Conservation (phyloP, 2,797 vertebrate species). For the Atherinosoma microstoma region DNA sequence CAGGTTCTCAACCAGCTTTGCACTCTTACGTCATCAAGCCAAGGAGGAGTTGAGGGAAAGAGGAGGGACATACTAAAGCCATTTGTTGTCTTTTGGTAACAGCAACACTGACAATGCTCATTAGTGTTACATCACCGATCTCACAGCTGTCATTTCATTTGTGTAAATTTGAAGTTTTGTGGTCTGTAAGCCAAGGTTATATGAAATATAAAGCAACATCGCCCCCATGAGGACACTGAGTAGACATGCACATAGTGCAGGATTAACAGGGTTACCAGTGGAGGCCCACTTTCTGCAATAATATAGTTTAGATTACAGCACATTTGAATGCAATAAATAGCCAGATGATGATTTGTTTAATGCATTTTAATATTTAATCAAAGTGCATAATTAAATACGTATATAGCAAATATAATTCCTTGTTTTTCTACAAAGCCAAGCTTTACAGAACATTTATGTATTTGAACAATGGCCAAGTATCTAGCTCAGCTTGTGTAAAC, state of each 20-base stretch:
- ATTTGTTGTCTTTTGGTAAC: conserved; percentile 70
- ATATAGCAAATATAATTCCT: conserved; percentile 51
- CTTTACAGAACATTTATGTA: conserved; percentile 55
- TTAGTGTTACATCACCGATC: conserved; percentile 38
- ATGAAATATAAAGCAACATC: conserved; percentile 51
- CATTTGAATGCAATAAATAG: conserved; percentile 78
- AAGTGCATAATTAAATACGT: conserved; percentile 54
- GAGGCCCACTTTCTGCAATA: conserved; percentile 69
- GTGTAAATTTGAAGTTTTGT: conserved; percentile 50
- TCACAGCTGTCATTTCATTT: conserved; percentile 43
- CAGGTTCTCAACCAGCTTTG: conserved; percentile 79
- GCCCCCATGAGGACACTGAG: conserved; percentile 64
- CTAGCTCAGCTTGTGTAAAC: conserved; percentile 39
- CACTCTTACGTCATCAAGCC: conserved; percentile 81
- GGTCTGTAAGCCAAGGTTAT: conserved; percentile 70
- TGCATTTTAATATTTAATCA: conserved; percentile 69
- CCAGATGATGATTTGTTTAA: conserved; percentile 52
- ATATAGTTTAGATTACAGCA: conserved; percentile 59
- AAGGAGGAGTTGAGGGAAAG: conserved; percentile 66
- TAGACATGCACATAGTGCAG: conserved; percentile 51
- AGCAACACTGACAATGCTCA: conserved; percentile 41
- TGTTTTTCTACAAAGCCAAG: conserved; percentile 67
- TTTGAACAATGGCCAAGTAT: conserved; percentile 24
- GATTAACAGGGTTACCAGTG: conserved; percentile 57
- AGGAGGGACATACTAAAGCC: conserved; percentile 72